Evolutionary conservation across 2,797 vertebrate genomes (phyloP).

Genomic region (Clarias fuscus): DNA sequence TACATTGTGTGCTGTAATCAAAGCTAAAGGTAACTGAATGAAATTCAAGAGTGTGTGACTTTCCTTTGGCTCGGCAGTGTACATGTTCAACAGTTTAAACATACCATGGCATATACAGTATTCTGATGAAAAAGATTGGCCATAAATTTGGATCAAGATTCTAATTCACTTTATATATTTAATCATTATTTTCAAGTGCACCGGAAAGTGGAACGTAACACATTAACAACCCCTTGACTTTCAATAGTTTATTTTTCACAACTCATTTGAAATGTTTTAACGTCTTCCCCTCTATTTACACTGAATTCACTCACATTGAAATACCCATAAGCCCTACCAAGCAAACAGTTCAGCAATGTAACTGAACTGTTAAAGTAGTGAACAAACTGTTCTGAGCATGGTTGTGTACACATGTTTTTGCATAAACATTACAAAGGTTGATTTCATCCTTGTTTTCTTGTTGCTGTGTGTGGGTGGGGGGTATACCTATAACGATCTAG

Average conservation of each 20-base stretch:
- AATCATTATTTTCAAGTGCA: not conserved
- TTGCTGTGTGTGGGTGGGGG: too few species aligned
- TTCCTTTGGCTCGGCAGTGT: too few species aligned
- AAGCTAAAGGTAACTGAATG: too few species aligned
- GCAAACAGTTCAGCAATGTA: not conserved
- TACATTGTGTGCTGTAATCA: too few species aligned
- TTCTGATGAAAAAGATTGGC: not conserved
- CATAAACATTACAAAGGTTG: not conserved
- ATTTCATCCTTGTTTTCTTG: not conserved
- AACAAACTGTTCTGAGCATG: not conserved
- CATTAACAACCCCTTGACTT: not conserved
- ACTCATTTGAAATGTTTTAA: constrained; percentile 1
- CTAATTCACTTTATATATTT: not conserved
- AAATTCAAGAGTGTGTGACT: too few species aligned
- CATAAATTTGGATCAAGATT: not conserved
- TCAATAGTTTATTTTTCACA: not conserved
- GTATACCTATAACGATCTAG: too few species aligned
- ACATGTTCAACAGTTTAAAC: not conserved
- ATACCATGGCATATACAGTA: not conserved
- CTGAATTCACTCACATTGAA: not conserved
- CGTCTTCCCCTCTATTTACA: not conserved
- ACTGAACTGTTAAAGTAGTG: not conserved
- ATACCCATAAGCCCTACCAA: too few species aligned
- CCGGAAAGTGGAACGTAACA: not conserved
- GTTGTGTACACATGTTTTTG: not conserved